A percentile compares a stretch with the other conserved stretches of the same genome.
Conservation (phyloP, 2,113 vertebrate species). For the Rissa tridactyla region DNA sequence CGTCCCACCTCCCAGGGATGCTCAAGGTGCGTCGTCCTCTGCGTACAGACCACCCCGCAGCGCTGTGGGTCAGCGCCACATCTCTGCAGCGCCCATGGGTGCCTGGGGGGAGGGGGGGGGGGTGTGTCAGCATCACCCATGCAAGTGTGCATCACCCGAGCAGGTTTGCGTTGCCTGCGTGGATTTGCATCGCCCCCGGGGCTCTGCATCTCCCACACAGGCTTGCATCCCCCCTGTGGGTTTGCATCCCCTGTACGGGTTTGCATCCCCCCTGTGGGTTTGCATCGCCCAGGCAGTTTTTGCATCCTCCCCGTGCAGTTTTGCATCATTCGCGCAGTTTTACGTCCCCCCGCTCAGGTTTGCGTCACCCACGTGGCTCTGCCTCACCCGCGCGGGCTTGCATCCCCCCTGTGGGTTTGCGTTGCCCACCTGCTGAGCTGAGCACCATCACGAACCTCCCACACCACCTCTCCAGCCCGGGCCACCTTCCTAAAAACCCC, state of each 20-base stretch:
- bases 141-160: fast-evolving
- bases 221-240: fast-evolving
- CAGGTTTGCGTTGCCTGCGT: fast-evolving
- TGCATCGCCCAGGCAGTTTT: too few species aligned
- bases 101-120: not conserved
- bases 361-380: not conserved
- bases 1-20: too few species aligned
- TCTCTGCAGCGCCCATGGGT: not conserved
- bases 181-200: fast-evolving
- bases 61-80: fast-evolving
- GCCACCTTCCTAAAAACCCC: not conserved
- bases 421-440: not conserved
- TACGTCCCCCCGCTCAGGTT: not conserved
- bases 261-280: fast-evolving
- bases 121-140: not conserved
- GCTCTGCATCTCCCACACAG: fast-evolving
- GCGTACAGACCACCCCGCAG: not conserved
- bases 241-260: too few species aligned
- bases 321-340: not conserved
- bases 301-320: too few species aligned
- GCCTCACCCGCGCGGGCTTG: too few species aligned
- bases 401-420: too few species aligned
- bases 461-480: not conserved
- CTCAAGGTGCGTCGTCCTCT: fast-evolving
- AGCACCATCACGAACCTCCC: not conserved